These are phyloP conservation scores for Mesoclemmys tuberculata DNA, from an alignment of 2,113 vertebrate genomes.

Conservation along the genomic window DNA sequence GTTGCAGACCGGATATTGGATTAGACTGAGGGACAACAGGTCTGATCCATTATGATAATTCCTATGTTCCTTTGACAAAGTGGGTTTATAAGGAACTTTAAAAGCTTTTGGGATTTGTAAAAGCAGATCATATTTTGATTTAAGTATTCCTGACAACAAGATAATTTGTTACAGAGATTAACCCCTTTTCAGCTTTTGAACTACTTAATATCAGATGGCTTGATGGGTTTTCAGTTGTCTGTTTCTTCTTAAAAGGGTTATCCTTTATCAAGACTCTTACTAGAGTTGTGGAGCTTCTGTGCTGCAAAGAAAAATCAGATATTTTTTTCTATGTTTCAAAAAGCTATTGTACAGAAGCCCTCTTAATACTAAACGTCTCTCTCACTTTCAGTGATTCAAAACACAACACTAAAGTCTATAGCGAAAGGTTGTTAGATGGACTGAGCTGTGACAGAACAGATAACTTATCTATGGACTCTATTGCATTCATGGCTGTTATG, in stretches of 20 bases:
- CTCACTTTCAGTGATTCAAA: background rate
- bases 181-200: background rate
- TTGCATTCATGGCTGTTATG: background rate
- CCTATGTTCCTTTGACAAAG: background rate
- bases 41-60: background rate
- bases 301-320: background rate
- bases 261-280: background rate
- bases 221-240: background rate
- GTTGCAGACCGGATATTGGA: background rate
- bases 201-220: background rate
- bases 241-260: background rate
- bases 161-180: background rate
- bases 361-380: background rate
- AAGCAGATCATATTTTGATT: background rate
- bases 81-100: background rate
- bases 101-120: background rate
- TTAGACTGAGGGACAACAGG: background rate
- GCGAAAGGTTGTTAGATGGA: background rate
- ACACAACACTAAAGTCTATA: background rate
- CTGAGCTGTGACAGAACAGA: background rate
- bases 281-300: background rate
- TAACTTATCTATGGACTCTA: background rate
- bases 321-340: background rate
- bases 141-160: background rate
- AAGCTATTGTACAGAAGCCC: background rate